phyloP scores from a whole-genome alignment of 1,140 invertebrate genomes.

The Dinothrombium tinctorium region DNA sequence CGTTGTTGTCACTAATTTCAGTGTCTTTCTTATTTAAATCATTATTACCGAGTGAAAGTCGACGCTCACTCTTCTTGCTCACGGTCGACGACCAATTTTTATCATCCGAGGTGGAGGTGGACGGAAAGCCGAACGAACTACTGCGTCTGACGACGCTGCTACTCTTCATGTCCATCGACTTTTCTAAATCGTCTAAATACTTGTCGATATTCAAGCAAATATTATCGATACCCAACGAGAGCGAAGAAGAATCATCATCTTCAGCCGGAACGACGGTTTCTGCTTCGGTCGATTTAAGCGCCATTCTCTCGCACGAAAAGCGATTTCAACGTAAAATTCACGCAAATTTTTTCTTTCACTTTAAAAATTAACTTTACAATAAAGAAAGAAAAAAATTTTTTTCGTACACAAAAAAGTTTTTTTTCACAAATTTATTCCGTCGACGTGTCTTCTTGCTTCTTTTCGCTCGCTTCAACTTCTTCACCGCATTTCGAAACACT shows the following conservation, averaged over 20 bases:
- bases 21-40: background rate
- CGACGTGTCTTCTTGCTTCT: too few relatives aligned
- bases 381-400: too few relatives aligned
- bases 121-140: background rate
- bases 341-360: too few relatives aligned
- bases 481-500: too few relatives aligned
- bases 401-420: too few relatives aligned
- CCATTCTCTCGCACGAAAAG: too few relatives aligned
- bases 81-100: background rate
- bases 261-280: too few relatives aligned
- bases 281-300: too few relatives aligned
- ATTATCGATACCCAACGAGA: background rate
- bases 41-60: background rate
- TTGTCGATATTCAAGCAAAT: background rate
- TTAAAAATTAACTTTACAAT: too few relatives aligned
- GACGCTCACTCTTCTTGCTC: background rate
- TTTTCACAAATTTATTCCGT: too few relatives aligned
- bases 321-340: too few relatives aligned
- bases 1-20: background rate
- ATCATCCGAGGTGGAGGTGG: background rate
- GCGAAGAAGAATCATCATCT: background rate
- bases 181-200: slow-evolving; percentile 3
- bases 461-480: too few relatives aligned
- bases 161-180: background rate
- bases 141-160: background rate